Base-by-base conservation (phyloP, 1,140 invertebrate species). In the Batillaria attramentaria region DNA sequence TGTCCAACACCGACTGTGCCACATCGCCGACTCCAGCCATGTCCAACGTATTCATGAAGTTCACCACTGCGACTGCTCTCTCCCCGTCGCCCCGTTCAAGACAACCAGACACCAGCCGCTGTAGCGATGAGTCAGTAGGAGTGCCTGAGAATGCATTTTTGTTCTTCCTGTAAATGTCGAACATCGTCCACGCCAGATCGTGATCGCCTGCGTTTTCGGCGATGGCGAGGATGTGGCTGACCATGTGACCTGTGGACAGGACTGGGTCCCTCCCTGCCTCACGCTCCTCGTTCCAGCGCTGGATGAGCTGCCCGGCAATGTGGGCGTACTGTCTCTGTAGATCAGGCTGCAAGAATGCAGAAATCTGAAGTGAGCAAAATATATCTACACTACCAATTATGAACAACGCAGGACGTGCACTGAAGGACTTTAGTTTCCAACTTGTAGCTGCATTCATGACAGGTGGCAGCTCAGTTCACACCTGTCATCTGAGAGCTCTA, bases 221-320 rank as follows among this genome's bases (percentile, higher is more conserved):
- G 54, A 75, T 65, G 73, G 50, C 62, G 35, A 75, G 41, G 39
- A 75, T 35, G 57, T 75, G 73, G 20, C 73, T 54, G 35, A 75
- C 31, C 73, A 75, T 75, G 18, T 24, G 3, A 8, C 50, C 73
- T 10, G 73, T 75, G 20, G 73, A 75, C 73, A 75, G 73, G 24
- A 35, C 6, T 33, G 54, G 13, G 39, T 18, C 54, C n/a, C 73
- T 62, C 73, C n/a, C 4, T 20, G 60, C 57, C 3, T 42, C 54
- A 8, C 28, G 20, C 13, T 60, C 73, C 2, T 75, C 73, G 13
- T 42, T 39, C 54, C 54, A 75, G 39, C 54, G 54, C n/a, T 75
- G 18, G 13, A 75, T 50, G 31, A 75, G 24, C 39, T 75, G 73
- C 3, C 57, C 16, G 39, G 73, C 57, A 28, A 75, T 42, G 73